phyloP scores from a whole-genome alignment of 2,797 vertebrate genomes.

The Clamator glandarius region DNA sequence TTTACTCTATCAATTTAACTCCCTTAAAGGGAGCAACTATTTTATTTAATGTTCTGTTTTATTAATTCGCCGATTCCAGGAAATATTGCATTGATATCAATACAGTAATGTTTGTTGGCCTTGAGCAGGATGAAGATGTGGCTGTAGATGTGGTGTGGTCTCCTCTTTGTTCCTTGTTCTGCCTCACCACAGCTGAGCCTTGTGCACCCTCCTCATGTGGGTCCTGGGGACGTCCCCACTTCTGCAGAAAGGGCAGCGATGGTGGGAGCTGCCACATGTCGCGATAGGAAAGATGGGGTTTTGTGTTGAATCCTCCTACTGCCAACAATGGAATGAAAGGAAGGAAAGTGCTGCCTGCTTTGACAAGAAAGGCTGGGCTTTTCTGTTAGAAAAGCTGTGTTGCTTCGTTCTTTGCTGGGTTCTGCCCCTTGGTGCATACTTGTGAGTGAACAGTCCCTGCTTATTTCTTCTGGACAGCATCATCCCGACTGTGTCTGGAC shows the following conservation, averaged over 20 bases:
- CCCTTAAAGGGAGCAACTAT: background rate
- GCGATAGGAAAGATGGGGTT: background rate
- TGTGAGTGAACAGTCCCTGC: background rate
- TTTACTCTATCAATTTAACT: background rate
- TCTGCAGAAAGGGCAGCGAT: background rate
- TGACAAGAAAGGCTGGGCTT: background rate
- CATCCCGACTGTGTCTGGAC: background rate
- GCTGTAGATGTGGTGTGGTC: background rate
- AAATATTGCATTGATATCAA: background rate
- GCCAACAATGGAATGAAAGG: background rate
- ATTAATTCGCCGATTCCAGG: background rate
- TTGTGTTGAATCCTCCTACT: background rate
- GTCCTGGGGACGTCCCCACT: background rate
- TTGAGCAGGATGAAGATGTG: background rate
- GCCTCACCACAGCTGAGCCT: background rate
- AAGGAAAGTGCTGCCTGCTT: background rate
- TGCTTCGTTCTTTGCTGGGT: background rate
- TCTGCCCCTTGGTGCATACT: background rate
- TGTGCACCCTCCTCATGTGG: background rate
- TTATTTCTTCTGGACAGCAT: background rate
- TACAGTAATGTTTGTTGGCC: background rate
- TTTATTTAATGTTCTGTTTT: background rate
- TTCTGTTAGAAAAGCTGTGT: background rate
- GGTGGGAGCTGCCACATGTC: rapidly evolving
- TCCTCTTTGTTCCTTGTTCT: background rate